Evolutionary conservation across 1,140 invertebrate genomes (phyloP).

Genomic region (Pachyrhynchus sulphureomaculatus): DNA sequence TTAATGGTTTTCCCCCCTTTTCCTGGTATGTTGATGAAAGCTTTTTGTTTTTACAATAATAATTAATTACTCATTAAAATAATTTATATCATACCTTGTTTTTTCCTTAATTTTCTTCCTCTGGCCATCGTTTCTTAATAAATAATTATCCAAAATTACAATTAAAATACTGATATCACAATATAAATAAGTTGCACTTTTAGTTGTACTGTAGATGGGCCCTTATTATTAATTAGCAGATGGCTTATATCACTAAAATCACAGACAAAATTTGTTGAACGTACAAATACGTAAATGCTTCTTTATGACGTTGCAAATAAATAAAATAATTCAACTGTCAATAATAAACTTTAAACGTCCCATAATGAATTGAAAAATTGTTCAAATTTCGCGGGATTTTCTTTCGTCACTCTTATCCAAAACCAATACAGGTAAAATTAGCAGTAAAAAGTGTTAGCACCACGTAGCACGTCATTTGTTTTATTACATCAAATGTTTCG

Average conservation of each 20-base stretch:
- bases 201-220: neutral
- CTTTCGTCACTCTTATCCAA: neutral
- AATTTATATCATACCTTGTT: slow-evolving; percentile 17
- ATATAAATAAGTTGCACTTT: slow-evolving; percentile 9
- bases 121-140: slow-evolving; percentile 2
- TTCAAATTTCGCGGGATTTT: neutral
- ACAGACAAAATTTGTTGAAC: slow-evolving; percentile 10
- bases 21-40: neutral
- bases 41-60: neutral
- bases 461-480: slow-evolving; percentile 7
- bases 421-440: neutral
- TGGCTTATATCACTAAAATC: slow-evolving; percentile 22
- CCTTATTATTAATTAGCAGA: neutral
- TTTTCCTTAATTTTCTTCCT: slow-evolving; percentile 19
- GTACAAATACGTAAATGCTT: neutral
- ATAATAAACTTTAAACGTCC: neutral
- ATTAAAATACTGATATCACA: slow-evolving; percentile 26
- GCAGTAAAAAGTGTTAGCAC: neutral
- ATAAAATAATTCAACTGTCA: neutral
- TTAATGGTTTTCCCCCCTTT: neutral
- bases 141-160: slow-evolving; percentile 4
- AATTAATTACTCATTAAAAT: neutral
- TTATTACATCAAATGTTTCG: neutral
- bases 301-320: neutral
- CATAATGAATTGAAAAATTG: neutral